These are phyloP conservation scores for Orchesella cincta DNA, from an alignment of 1,140 invertebrate species.

Conservation along the genomic window DNA sequence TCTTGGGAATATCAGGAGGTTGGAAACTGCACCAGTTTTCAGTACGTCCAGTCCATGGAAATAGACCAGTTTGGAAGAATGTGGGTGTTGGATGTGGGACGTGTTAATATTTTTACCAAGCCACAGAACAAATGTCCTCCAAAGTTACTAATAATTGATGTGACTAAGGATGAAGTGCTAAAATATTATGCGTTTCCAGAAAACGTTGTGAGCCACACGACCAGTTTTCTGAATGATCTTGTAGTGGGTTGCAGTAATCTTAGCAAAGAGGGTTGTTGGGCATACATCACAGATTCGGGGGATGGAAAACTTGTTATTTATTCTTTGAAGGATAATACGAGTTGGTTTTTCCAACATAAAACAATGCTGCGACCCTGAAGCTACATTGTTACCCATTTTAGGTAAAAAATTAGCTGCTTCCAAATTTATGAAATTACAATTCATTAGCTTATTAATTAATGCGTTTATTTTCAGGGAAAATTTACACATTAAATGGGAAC, in stretches of 20 bases:
- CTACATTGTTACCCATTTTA: neutral
- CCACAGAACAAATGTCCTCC: no score
- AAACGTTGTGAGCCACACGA: neutral
- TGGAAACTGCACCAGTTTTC: constrained; percentile 7
- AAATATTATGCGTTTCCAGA: neutral
- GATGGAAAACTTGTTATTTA: constrained; percentile 10
- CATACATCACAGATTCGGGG: constrained; percentile 20
- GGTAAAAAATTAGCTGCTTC: no score
- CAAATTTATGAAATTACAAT: no score
- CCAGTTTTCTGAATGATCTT: constrained; percentile 22
- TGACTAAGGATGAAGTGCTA: neutral
- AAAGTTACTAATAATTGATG: neutral
- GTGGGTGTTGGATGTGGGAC: constrained; percentile 4
- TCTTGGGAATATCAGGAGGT: neutral
- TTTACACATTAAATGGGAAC: neutral
- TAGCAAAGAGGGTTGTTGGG: neutral
- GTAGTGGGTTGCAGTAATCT: neutral
- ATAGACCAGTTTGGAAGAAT: neutral
- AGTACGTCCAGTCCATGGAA: constrained; percentile 5
- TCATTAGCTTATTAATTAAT: no score
- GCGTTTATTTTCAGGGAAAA: neutral
- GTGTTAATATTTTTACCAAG: constrained; percentile 5
- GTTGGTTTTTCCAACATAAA: neutral
- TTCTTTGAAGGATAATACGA: neutral
- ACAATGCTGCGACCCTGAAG: neutral